A percentile compares a stretch with the other conserved stretches of the same genome.
Conservation (phyloP, 2,797 vertebrate genomes). For the Carduelis carduelis region DNA sequence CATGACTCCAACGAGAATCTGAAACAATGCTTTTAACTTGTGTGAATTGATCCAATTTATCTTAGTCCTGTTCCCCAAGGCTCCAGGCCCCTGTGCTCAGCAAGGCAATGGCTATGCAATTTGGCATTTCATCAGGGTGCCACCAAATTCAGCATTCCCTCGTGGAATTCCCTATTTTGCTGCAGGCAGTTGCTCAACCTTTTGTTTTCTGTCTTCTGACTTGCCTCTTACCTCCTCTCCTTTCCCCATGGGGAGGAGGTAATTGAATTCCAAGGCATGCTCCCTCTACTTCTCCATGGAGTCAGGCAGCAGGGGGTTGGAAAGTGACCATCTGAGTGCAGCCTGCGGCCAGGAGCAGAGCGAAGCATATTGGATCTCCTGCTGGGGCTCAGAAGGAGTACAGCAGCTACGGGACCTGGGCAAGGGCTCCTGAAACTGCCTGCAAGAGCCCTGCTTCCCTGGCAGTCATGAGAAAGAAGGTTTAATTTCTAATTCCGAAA, state of each 20-base stretch:
- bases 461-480: neutral
- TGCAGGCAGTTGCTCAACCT: constrained; percentile 9
- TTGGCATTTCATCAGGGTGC: constrained; percentile 16
- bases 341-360: neutral
- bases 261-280: constrained; percentile 14
- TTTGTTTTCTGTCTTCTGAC: constrained; percentile 42
- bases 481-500: neutral
- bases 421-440: neutral
- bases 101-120: neutral
- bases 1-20: neutral
- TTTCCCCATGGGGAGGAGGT: neutral
- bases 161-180: constrained; percentile 37
- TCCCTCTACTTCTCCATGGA: neutral
- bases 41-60: neutral
- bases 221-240: constrained; percentile 17
- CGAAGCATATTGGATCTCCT: neutral
- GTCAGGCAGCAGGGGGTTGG: constrained; percentile 13
- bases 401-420: neutral
- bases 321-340: neutral
- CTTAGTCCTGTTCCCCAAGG: neutral
- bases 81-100: neutral
- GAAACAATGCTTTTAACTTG: neutral
- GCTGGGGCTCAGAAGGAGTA: neutral
- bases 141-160: constrained; percentile 51
- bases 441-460: neutral